phyloP scores from a whole-genome alignment of 2,888 invertebrate genomes.

The Calameuta filiformis region DNA sequence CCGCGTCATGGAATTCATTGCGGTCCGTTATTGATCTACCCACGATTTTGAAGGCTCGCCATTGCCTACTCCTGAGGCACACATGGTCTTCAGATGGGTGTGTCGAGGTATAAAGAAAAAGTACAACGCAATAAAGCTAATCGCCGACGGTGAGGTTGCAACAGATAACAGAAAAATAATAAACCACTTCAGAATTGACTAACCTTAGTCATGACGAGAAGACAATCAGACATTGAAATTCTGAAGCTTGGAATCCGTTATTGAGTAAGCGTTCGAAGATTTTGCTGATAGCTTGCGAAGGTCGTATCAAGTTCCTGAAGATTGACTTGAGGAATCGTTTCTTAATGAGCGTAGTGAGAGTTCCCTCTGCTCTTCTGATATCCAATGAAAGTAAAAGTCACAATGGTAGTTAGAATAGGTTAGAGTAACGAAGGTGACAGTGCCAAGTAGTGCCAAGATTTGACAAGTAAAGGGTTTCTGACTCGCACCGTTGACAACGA shows the following conservation, averaged over 20 bases:
- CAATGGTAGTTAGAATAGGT: neutral
- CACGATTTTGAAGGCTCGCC: conserved; percentile 37
- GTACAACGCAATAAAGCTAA: neutral
- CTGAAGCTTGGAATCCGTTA: neutral
- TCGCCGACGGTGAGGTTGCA: neutral
- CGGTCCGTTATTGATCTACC: conserved; percentile 21
- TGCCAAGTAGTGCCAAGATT: neutral
- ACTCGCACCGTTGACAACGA: neutral
- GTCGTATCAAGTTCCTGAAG: neutral
- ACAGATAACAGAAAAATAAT: neutral
- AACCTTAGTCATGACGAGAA: neutral
- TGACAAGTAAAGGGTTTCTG: neutral
- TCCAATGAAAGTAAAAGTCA: neutral
- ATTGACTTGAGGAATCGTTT: neutral
- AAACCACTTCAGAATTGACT: neutral
- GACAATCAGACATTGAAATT: neutral
- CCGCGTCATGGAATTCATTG: conserved; percentile 48
- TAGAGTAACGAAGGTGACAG: neutral
- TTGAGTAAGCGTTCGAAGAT: neutral
- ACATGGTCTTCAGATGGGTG: conserved; percentile 23
- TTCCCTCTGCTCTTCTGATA: neutral
- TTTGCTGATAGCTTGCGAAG: neutral
- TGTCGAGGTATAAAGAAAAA: conserved; percentile 7
- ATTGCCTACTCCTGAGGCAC: conserved; percentile 28
- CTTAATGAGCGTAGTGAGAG: neutral